Evolutionary conservation across 1,140 invertebrate species (phyloP).

Genomic region (Ceratosolen fusciceps): DNA sequence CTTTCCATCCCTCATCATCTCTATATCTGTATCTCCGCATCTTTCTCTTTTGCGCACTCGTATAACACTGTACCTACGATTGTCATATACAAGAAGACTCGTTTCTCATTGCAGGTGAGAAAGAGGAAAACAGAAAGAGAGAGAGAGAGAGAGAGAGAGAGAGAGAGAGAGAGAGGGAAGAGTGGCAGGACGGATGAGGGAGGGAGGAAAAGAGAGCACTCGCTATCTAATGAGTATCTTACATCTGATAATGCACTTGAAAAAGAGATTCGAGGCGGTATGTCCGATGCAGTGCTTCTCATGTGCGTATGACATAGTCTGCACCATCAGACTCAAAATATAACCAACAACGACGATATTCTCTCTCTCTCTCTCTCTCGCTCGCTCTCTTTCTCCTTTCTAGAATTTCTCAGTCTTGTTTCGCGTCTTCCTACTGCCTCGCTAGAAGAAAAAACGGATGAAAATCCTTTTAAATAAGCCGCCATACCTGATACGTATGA

Average conservation of each 20-base stretch:
- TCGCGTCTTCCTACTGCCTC: constrained; percentile 29
- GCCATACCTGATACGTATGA: background rate
- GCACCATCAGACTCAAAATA: background rate
- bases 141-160: constrained; percentile 7
- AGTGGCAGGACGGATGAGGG: background rate
- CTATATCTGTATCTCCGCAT: background rate
- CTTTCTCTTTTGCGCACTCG: background rate
- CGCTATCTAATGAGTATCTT: constrained; percentile 55
- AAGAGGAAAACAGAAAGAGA: background rate
- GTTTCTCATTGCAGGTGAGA: constrained; percentile 24
- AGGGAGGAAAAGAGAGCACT: background rate
- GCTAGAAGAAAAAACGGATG: background rate
- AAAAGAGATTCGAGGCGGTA: background rate
- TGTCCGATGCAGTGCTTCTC: constrained; percentile 2
- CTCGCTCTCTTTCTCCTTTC: background rate
- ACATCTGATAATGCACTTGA: constrained; percentile 52
- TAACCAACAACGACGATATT: background rate
- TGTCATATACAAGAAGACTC: constrained; percentile 21
- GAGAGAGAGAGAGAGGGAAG: background rate
- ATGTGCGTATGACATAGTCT: background rate
- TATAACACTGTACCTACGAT: constrained; percentile 24
- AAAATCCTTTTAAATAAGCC: constrained; percentile 18
- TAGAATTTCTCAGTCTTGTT: background rate
- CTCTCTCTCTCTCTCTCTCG: too few species aligned
- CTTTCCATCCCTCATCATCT: background rate